phyloP scores from a whole-genome alignment of 2,888 invertebrate species.

The Coronaproctus castanopsis region DNA sequence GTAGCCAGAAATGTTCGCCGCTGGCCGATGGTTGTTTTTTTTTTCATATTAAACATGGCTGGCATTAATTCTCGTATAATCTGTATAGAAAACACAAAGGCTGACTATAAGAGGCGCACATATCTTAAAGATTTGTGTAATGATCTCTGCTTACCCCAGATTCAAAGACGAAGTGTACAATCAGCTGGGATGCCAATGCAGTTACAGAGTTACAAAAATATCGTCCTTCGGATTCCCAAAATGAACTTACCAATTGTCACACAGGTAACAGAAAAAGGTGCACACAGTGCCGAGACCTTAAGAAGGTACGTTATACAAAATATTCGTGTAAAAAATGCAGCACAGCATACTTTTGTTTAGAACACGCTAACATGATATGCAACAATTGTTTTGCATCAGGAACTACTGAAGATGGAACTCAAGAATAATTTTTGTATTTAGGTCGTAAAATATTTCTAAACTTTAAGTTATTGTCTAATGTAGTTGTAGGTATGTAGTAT shows the following conservation, averaged over 20 bases:
- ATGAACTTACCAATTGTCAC: background rate
- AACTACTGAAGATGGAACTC: too few species aligned
- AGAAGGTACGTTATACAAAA: background rate
- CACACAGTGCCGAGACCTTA: background rate
- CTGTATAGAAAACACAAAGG: background rate
- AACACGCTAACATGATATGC: background rate
- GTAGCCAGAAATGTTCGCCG: background rate
- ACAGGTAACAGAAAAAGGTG: background rate
- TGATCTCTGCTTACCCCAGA: background rate
- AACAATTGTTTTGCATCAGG: too few species aligned
- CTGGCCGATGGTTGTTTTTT: background rate
- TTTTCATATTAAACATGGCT: background rate
- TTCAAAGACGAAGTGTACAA: background rate
- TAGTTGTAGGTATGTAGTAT: too few species aligned
- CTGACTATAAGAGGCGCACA: background rate
- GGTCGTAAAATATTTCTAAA: too few species aligned
- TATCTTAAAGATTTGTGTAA: background rate
- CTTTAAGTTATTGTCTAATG: too few species aligned
- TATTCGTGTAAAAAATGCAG: background rate
- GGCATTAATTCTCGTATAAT: background rate
- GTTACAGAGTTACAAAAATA: background rate
- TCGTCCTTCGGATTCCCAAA: background rate
- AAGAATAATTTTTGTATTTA: too few species aligned
- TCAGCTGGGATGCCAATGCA: background rate
- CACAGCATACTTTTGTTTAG: background rate